Conservation (phyloP, 2,888 invertebrate species). For the Leucophora obtusa region DNA sequence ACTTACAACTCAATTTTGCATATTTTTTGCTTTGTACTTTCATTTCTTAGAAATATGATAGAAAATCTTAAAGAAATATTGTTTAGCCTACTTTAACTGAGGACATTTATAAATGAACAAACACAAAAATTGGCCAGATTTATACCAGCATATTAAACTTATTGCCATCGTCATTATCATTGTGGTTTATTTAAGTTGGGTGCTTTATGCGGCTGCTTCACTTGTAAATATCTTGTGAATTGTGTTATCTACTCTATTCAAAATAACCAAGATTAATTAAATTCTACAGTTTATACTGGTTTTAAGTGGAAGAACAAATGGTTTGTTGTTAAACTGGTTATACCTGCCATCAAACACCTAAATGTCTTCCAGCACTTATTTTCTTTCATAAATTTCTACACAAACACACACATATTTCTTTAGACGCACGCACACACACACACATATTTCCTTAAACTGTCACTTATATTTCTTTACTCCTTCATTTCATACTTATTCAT, state of each 20-base stretch:
- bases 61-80: constrained; percentile 9
- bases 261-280: neutral
- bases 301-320: neutral
- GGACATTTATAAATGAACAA: constrained; percentile 9
- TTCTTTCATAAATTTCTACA: neutral
- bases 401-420: neutral
- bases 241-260: neutral
- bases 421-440: neutral
- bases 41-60: neutral
- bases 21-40: neutral
- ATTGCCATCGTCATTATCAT: constrained; percentile 22
- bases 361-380: neutral
- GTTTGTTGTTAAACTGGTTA: neutral
- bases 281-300: neutral
- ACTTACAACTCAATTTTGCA: neutral
- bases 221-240: neutral
- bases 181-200: neutral
- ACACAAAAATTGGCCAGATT: constrained; percentile 37
- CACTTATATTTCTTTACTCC: neutral
- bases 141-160: constrained; percentile 43
- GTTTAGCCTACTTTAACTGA: constrained; percentile 9
- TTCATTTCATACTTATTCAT: neutral
- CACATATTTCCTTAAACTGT: neutral
- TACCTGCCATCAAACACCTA: neutral
- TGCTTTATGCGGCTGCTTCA: neutral